Base-by-base conservation (phyloP, 2,113 vertebrate genomes). In the Aptenodytes patagonicus region DNA sequence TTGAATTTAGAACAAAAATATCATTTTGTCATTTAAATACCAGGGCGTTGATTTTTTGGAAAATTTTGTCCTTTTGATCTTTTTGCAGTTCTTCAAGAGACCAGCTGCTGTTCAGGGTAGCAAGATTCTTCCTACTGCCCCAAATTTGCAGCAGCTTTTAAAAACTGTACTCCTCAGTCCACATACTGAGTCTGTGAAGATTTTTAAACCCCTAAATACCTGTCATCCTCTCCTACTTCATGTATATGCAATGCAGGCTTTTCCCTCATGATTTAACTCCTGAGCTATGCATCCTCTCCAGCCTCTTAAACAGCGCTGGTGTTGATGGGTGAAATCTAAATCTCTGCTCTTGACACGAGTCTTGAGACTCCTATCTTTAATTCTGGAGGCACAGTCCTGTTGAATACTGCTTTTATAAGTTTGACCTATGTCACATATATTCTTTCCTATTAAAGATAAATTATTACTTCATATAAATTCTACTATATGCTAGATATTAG, bases 1-100 rank as follows among this genome's bases (percentile, higher is more conserved):
- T 82, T 82, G 77, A 94, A 68, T 91, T 75, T 60, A 69, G 47
- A 93, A 64, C 51, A 79, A 75, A 89, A 89, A 55, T 52, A 26
- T 26, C 24, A 17, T 78, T 82, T 89, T 86, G 24, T 70, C 19
- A 26, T 68, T 25, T 68, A 75, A 93, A 65, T 69, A 62, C 17
- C 24, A 91, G 22, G 44, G 10, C 31, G 54, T 79, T 22, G 13
- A 40, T 61, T 95, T 82, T 82, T 47, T 71, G 51, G 77, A 80
- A 94, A 55, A 61, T n/a, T 15, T 61, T 93, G 58, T 36, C 70
- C 73, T 84, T 28, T 57, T 90, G 73, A 57, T 94, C 34, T 51
- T 79, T 31, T 26, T 89, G 28, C 13, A 92, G 19, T 71, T 88
- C 36, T 81, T 73, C 16, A 51, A 83, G 81, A 84, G 32, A 60